Percentiles rank a stretch among this genome's conserved stretches.
phyloP scores from a whole-genome alignment of 2,888 invertebrate species.

The Gastrophysa polygoni region DNA sequence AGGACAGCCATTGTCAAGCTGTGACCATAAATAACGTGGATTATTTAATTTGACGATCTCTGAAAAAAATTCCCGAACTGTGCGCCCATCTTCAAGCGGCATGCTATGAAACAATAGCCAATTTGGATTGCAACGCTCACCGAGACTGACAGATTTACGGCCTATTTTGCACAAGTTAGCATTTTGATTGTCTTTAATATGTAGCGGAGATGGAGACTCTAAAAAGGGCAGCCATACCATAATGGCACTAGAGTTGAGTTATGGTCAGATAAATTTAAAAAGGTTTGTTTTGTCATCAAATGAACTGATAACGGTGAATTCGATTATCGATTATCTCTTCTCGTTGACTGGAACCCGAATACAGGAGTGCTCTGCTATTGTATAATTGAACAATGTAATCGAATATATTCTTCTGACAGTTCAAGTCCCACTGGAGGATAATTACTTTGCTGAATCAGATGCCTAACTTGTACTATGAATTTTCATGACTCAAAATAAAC shows the following conservation, averaged over 20 bases:
- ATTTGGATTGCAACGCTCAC: slow-evolving; percentile 38
- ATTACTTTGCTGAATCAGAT: no score
- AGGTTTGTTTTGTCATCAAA: background rate
- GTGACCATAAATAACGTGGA: slow-evolving; percentile 31
- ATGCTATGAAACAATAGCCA: slow-evolving; percentile 38
- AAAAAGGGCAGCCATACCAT: slow-evolving; percentile 30
- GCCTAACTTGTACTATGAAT: no score
- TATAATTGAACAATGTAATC: no score
- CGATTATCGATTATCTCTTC: no score
- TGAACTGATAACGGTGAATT: background rate
- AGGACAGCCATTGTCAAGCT: slow-evolving; percentile 17
- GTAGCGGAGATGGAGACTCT: slow-evolving; percentile 22
- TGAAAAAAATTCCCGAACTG: slow-evolving; percentile 22
- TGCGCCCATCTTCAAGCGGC: slow-evolving; percentile 25
- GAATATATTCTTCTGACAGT: no score
- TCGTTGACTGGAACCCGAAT: no score
- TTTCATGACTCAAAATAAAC: no score
- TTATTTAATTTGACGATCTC: slow-evolving; percentile 37
- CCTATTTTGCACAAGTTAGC: slow-evolving; percentile 48
- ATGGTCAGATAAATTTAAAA: slow-evolving; percentile 22
- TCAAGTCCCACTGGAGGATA: no score
- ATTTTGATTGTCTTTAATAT: slow-evolving; percentile 48
- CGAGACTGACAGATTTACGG: slow-evolving; percentile 42
- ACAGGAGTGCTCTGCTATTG: no score
- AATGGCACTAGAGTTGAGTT: slow-evolving; percentile 32